These are phyloP conservation scores for Machimus rusticus DNA, from an alignment of 2,888 invertebrate genomes.

Conservation along the genomic window DNA sequence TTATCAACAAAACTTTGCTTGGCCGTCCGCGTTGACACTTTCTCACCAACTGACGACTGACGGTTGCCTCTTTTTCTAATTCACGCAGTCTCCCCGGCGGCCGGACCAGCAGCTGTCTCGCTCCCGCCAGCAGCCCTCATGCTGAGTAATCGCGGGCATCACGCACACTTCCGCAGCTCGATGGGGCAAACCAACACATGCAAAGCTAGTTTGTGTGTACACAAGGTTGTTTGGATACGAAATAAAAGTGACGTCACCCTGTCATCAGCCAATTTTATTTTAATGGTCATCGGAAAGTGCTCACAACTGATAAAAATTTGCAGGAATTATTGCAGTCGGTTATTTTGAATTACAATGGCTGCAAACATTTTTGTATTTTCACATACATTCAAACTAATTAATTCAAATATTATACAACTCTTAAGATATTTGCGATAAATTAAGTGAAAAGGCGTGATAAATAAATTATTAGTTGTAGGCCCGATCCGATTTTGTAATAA, in stretches of 20 bases:
- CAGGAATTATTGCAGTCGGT: not conserved
- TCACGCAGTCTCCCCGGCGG: not conserved
- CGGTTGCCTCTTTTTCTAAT: conserved; percentile 3
- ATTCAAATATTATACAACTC: no score
- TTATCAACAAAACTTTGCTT: conserved; percentile 19
- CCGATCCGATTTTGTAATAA: no score
- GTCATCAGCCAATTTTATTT: not conserved
- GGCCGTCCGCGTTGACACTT: conserved; percentile 2
- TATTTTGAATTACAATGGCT: not conserved
- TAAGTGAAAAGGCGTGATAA: no score
- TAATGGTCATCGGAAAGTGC: not conserved
- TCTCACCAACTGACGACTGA: conserved; percentile 14
- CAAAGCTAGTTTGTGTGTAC: not conserved
- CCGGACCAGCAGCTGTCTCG: not conserved
- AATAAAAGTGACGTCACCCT: conserved; percentile 6
- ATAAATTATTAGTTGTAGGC: no score
- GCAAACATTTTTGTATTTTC: no score
- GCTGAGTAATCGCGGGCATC: not conserved
- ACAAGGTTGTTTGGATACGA: not conserved
- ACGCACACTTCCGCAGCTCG: not conserved
- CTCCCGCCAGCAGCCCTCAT: not conserved
- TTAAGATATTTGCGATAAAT: no score
- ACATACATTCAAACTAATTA: no score
- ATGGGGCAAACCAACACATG: not conserved
- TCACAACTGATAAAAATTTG: not conserved